Conservation (phyloP, 2,113 vertebrate species). For the Prionailurus bengalensis region DNA sequence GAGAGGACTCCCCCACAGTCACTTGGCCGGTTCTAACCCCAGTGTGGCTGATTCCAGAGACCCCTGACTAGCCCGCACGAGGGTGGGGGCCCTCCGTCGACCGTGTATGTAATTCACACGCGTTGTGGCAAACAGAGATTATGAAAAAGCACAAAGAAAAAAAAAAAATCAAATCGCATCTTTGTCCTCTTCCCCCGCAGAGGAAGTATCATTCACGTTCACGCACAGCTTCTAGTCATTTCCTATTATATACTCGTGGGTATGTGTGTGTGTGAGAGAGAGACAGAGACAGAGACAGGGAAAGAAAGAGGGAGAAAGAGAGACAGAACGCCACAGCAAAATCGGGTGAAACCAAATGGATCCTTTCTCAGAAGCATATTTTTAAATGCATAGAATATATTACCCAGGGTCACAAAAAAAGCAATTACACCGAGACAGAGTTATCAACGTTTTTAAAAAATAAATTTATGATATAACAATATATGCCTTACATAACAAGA, state of each 20-base stretch:
- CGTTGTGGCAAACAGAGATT: background rate
- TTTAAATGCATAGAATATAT: slow-evolving; percentile 14
- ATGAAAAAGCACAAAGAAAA: background rate
- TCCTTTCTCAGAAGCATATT: background rate
- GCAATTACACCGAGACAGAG: background rate
- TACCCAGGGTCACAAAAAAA: background rate
- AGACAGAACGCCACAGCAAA: background rate
- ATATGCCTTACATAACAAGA: background rate
- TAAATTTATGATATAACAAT: background rate
- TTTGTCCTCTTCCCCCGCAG: background rate
- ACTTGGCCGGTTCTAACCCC: rapidly evolving
- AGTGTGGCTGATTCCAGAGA: background rate
- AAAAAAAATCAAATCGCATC: background rate
- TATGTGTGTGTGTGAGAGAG: background rate
- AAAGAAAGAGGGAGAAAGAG: background rate
- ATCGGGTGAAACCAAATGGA: background rate
- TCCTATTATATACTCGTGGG: background rate
- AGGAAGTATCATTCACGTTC: background rate
- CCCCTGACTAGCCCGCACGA: rapidly evolving
- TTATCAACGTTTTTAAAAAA: background rate
- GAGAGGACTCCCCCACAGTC: background rate
- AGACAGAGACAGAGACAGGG: background rate
- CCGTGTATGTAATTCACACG: background rate
- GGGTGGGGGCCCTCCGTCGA: no score
- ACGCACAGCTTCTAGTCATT: background rate